Conservation (phyloP, 2,113 vertebrate genomes). For the Equus przewalskii region DNA sequence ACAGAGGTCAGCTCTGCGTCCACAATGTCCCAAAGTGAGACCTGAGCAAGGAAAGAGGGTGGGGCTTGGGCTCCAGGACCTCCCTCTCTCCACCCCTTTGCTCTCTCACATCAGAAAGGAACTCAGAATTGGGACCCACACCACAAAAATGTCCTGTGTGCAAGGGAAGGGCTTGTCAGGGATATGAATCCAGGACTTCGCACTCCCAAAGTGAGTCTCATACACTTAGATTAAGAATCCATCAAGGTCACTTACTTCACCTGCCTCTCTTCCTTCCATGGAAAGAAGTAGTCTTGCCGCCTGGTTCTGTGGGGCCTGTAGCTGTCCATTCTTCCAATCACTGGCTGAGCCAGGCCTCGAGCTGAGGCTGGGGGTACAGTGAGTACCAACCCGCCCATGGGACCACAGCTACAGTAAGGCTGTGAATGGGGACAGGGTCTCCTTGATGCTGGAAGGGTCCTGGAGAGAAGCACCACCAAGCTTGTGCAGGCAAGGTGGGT, state of each 20-base stretch:
- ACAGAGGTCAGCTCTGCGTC: neutral
- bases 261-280: neutral
- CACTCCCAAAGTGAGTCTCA: neutral
- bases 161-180: neutral
- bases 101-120: neutral
- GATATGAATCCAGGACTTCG: neutral
- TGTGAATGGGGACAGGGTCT: neutral
- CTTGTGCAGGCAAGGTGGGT: neutral
- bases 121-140: neutral
- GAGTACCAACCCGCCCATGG: neutral
- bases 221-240: neutral
- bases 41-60: too few species aligned
- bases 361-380: neutral
- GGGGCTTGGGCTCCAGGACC: neutral
- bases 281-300: neutral
- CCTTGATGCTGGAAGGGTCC: too few species aligned
- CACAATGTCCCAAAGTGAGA: neutral
- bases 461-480: neutral
- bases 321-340: neutral
- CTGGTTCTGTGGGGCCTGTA: neutral
- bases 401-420: neutral
- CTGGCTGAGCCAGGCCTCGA: neutral
- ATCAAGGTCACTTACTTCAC: neutral
- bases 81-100: neutral
- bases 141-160: neutral